Evolutionary conservation across 2,797 vertebrate genomes (phyloP).

Genomic region (Adrianichthys oophorus): DNA sequence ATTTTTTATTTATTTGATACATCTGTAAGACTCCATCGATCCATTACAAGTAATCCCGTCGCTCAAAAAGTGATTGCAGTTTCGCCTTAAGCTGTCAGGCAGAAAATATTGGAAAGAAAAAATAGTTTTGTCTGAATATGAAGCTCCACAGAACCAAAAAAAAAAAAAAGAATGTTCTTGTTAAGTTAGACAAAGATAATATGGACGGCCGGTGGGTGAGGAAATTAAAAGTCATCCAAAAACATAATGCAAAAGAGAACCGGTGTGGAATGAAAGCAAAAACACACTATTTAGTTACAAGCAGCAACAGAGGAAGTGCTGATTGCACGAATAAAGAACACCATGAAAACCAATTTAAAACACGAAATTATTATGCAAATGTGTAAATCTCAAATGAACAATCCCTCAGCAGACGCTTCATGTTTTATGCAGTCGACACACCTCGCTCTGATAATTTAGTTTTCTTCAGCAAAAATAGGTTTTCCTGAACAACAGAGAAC

Average conservation of each 20-base stretch:
- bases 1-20: too few relatives aligned
- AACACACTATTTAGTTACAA: conserved; percentile 6
- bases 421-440: conserved; percentile 1
- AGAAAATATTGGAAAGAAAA: neutral
- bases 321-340: conserved; percentile 15
- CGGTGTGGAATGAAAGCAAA: conserved; percentile 10
- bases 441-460: conserved; percentile 1
- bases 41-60: too few relatives aligned
- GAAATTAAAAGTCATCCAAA: conserved; percentile 16
- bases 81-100: too few relatives aligned
- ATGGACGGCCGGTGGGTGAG: conserved; percentile 9
- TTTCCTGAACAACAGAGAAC: neutral
- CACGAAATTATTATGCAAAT: conserved; percentile 35
- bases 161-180: neutral
- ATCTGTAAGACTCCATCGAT: too few relatives aligned
- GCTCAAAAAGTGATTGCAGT: too few relatives aligned
- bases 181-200: neutral
- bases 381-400: conserved; percentile 17
- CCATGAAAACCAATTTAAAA: conserved; percentile 35
- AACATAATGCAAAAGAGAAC: conserved; percentile 12
- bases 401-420: conserved; percentile 3
- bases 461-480: conserved; percentile 3
- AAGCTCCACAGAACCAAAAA: neutral
- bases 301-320: conserved; percentile 4
- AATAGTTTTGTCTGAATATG: neutral